phyloP scores from a whole-genome alignment of 1,140 invertebrate genomes.

The Lepidostoma basale region DNA sequence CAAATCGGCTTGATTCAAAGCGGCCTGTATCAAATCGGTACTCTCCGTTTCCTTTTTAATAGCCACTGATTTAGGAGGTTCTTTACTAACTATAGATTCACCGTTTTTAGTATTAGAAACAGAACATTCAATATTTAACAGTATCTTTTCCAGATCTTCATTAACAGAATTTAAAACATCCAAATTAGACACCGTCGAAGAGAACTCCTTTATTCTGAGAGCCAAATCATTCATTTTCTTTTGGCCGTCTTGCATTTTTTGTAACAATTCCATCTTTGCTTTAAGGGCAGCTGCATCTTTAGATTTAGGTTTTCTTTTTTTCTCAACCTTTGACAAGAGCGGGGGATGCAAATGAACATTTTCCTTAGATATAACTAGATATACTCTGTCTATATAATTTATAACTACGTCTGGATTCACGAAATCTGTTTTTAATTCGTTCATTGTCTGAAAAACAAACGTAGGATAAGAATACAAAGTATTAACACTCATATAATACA shows the following conservation, averaged over 20 bases:
- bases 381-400: constrained; percentile 2
- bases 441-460: constrained; percentile 15
- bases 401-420: constrained; percentile 4
- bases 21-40: neutral
- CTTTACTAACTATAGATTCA: no score
- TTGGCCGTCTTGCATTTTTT: constrained; percentile 11
- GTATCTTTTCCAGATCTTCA: neutral
- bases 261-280: neutral
- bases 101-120: neutral
- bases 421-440: neutral
- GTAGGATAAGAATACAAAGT: no score
- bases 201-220: neutral
- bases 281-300: neutral
- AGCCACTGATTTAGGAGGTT: no score
- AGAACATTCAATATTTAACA: neutral
- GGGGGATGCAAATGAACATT: neutral
- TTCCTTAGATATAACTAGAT: constrained; percentile 20
- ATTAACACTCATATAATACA: no score
- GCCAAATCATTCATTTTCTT: neutral
- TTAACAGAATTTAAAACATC: constrained; percentile 4
- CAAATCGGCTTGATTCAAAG: neutral
- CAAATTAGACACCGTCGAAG: neutral
- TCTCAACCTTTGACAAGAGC: neutral
- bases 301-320: neutral
- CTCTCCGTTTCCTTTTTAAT: neutral